phyloP scores from a whole-genome alignment of 1,140 invertebrate genomes.

The Dolichoris vasculosae region DNA sequence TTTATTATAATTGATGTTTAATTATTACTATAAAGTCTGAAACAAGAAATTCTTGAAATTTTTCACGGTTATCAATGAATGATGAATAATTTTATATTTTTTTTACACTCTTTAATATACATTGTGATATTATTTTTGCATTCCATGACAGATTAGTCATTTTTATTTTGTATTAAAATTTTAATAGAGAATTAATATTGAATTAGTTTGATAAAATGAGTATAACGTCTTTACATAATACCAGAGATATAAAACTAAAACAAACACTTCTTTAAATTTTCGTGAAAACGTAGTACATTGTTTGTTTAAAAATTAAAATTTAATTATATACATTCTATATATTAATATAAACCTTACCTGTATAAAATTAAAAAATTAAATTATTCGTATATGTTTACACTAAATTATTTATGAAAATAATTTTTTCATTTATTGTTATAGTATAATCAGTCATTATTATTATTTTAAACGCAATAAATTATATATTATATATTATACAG shows the following conservation, averaged over 20 bases:
- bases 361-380: too few species aligned
- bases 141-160: not conserved
- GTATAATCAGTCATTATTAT: too few species aligned
- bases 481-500: too few species aligned
- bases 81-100: not conserved
- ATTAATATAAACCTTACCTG: too few species aligned
- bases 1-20: too few species aligned
- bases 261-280: conserved; percentile 10
- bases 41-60: not conserved
- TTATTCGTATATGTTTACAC: too few species aligned
- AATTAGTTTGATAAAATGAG: conserved; percentile 15
- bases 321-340: too few species aligned
- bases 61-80: not conserved
- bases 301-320: not conserved
- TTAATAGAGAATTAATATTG: not conserved
- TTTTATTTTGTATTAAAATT: not conserved
- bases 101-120: not conserved
- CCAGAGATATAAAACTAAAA: not conserved
- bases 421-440: too few species aligned
- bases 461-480: too few species aligned
- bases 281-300: not conserved
- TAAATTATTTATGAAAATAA: too few species aligned
- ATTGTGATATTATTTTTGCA: not conserved
- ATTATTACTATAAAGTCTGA: too few species aligned
- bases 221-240: not conserved